Evolutionary conservation across 2,113 vertebrate species (phyloP).

Genomic region (Microtus montanus): DNA sequence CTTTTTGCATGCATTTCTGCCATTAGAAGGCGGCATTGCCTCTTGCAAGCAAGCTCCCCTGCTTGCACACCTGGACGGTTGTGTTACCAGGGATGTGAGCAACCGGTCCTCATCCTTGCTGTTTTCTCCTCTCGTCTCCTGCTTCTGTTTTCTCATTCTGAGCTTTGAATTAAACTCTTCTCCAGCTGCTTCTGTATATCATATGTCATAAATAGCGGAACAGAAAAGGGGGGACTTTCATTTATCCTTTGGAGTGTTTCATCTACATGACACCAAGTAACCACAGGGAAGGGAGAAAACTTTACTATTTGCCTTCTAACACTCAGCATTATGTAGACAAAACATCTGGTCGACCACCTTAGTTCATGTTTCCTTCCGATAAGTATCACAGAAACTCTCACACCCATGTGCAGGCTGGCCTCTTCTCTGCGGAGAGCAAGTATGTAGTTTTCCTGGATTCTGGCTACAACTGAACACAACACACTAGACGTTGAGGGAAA

Average conservation of each 20-base stretch:
- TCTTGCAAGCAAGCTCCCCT: not conserved
- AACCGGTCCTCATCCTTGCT: not conserved
- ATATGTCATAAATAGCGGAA: conserved; percentile 56
- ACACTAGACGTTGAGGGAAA: not conserved
- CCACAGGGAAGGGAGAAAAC: not conserved
- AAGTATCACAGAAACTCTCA: not conserved
- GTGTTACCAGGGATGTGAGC: not conserved
- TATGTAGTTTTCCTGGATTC: not conserved
- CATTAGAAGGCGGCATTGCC: not conserved
- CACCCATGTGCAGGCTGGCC: not conserved
- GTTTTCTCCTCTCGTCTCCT: conserved; percentile 18
- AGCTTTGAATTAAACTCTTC: conserved; percentile 22
- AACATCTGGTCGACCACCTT: conserved; percentile 60
- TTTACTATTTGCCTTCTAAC: not conserved
- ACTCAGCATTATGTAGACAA: conserved; percentile 59
- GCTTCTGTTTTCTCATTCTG: conserved; percentile 25
- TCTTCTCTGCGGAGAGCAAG: not conserved
- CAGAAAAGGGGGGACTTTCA: not conserved
- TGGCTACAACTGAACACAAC: not conserved
- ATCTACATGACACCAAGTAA: conserved; percentile 62
- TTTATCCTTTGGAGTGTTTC: conserved; percentile 39
- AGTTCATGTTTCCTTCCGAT: conserved; percentile 56
- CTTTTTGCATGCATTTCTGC: not conserved
- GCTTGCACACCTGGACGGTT: not conserved
- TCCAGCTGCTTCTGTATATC: conserved; percentile 62